A percentile compares a stretch with the other conserved stretches of the same genome.
Evolutionary conservation across 2,888 invertebrate genomes (phyloP).

Genomic region (Subacronicta megacephala): DNA sequence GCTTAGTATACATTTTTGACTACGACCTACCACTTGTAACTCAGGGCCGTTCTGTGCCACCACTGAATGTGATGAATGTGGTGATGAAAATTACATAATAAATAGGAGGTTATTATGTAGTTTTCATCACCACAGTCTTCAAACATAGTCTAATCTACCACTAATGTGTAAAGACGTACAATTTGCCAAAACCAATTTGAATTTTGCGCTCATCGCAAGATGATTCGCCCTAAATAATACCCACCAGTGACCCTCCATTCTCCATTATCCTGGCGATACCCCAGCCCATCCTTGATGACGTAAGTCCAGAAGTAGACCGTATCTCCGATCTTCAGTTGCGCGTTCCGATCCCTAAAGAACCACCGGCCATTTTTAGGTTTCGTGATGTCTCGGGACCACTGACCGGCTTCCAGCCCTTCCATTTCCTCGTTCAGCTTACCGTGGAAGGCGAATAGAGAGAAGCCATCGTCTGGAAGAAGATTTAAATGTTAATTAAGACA

Average conservation of each 20-base stretch:
- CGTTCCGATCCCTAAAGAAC: constrained; percentile 91
- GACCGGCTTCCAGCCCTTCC: constrained; percentile 92
- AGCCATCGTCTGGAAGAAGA: constrained; percentile 89
- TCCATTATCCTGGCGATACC: constrained; percentile 92
- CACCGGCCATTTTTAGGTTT: constrained; percentile 91
- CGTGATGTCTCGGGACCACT: constrained; percentile 91
- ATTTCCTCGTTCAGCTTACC: constrained; percentile 93
- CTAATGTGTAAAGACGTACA: too few species aligned
- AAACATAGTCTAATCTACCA: too few species aligned
- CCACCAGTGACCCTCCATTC: constrained; percentile 88
- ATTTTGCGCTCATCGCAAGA: too few species aligned
- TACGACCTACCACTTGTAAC: too few species aligned
- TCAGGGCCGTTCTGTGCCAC: too few species aligned
- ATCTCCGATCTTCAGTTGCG: constrained; percentile 91
- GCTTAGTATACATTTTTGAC: too few species aligned
- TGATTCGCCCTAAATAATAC: constrained; percentile 4
- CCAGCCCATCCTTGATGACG: constrained; percentile 91
- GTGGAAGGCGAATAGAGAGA: constrained; percentile 82
- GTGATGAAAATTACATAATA: too few species aligned
- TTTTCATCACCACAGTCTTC: too few species aligned
- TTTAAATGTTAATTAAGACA: too few species aligned
- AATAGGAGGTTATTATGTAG: too few species aligned
- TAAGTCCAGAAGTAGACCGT: constrained; percentile 94
- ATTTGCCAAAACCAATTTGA: too few species aligned
- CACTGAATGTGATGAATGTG: too few species aligned